Evolutionary conservation across 2,888 invertebrate genomes (phyloP).

Genomic region (Pyrochroa serraticornis): DNA sequence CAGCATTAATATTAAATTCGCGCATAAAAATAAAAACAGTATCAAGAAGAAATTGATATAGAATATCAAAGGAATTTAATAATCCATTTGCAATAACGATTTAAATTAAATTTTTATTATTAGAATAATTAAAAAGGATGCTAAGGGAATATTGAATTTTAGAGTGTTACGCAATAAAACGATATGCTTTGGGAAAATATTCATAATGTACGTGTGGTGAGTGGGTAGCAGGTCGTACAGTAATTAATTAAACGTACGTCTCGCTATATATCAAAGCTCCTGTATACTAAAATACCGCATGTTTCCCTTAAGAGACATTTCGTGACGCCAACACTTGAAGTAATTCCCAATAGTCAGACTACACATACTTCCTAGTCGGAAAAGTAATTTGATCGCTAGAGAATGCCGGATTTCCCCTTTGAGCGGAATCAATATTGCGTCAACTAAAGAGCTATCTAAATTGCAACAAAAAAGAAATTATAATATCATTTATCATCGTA

Average conservation of each 20-base stretch:
- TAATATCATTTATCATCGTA: conserved; percentile 45
- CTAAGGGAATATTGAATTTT: background rate
- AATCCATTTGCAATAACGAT: background rate
- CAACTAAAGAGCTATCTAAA: conserved; percentile 11
- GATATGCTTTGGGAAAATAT: conserved; percentile 6
- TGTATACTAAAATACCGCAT: conserved; percentile 29
- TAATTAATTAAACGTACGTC: conserved; percentile 31
- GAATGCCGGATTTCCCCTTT: conserved; percentile 17
- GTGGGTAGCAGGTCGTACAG: conserved; percentile 1
- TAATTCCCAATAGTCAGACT: conserved; percentile 35
- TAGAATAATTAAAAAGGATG: background rate
- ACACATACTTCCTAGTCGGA: conserved; percentile 30
- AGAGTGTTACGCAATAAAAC: background rate
- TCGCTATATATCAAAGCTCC: conserved; percentile 28
- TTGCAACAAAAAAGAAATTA: conserved; percentile 41
- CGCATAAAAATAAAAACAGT: conserved; percentile 31
- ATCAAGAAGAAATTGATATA: conserved; percentile 22
- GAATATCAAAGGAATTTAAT: conserved; percentile 20
- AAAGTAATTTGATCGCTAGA: conserved; percentile 22
- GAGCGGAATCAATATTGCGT: conserved; percentile 31
- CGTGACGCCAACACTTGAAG: conserved; percentile 38
- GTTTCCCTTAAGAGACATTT: conserved; percentile 37
- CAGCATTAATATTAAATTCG: conserved; percentile 32
- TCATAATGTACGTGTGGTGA: background rate
- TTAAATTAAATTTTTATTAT: conserved; percentile 16